Base-by-base conservation (phyloP, 2,797 vertebrate species). In the Clarias pachynema region DNA sequence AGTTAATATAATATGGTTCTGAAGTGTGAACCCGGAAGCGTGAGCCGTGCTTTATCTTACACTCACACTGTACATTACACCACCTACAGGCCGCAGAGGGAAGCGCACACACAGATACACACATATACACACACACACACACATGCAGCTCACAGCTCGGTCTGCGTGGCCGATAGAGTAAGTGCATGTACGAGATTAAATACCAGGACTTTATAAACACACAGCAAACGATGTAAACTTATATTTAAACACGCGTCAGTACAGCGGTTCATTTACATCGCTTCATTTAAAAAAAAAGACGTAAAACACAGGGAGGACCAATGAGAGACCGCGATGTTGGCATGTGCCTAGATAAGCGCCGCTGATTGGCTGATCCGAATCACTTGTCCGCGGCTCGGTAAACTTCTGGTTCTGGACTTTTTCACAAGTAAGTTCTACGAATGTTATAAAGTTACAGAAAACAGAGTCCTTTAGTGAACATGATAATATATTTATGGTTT, bases 81-180 rank as follows among this genome's bases (percentile, higher is more conserved):
- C 77, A 40, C 77, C 77, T 79, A 79, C 77, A 40, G 77, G 77
- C 77, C 14, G 29, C n/a, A 6, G 24, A 79, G 29, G 63, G 77
- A n/a, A 44, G 8, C 5, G 34, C 68, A 5, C 68, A 10, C 22
- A 3, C 20, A n/a, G 18, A 24, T 20, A n/a, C 60, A 24, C 60
- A 22, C 44, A 1, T 18, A 37, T 8, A 70, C 5, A 69, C 68
- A 22, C 66, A 34, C 57, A 24, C 74, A 59, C 68, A 24, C 68
- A 69, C 31, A 22, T 10, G 8, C 44, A 44, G 44, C 34, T 4
- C 68, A 0, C 44, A 44, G 44, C 68, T 4, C 68, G 22, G 10
- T 70, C 1, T 44, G 44, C 18, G n/a, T 18, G n/a, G 8, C 7
- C 22, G 20, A 70, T 3, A 70, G 66, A 9, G 34, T 44, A 4